Conservation (phyloP, 2,797 vertebrate species). For the Intellagama lesueurii region DNA sequence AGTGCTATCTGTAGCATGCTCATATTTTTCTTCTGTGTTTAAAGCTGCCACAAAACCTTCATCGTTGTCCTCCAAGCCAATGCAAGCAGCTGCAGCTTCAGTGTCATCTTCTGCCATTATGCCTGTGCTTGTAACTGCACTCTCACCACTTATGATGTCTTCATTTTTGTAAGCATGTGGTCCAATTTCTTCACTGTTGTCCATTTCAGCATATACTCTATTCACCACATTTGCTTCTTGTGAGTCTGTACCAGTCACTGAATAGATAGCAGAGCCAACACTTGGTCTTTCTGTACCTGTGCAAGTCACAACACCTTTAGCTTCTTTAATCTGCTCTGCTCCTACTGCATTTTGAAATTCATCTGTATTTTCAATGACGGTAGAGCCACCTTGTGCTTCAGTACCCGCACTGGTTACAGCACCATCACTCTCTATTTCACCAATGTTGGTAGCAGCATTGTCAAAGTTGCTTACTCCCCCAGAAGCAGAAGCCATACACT, state of each 20-base stretch:
- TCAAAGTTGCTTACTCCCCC: conserved; percentile 56
- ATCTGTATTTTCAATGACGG: conserved; percentile 60
- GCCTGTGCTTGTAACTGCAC: conserved; percentile 82
- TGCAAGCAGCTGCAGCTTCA: conserved; percentile 72
- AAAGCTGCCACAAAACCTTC: conserved; percentile 74
- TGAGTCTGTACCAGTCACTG: conserved; percentile 67
- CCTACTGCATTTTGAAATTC: conserved; percentile 57
- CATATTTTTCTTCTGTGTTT: conserved; percentile 71
- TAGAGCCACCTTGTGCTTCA: conserved; percentile 70
- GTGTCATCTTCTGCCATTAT: conserved; percentile 80
- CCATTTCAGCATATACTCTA: conserved; percentile 50
- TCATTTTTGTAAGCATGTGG: conserved; percentile 65
- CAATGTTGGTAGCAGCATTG: conserved; percentile 65
- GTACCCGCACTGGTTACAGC: conserved; percentile 83
- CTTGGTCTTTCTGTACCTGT: conserved; percentile 76
- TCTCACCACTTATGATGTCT: conserved; percentile 75
- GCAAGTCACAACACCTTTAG: conserved; percentile 78
- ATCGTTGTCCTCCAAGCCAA: conserved; percentile 72
- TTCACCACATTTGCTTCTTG: conserved; percentile 67
- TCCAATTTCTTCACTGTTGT: conserved; percentile 35
- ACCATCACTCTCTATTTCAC: conserved; percentile 77
- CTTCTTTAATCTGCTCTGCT: conserved; percentile 67
- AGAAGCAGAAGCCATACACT: conserved; percentile 63
- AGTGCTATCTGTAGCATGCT: conserved; percentile 74
- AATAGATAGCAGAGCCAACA: conserved; percentile 61